Base-by-base conservation (phyloP, 1,140 invertebrate species). In the Heliconius melpomene region DNA sequence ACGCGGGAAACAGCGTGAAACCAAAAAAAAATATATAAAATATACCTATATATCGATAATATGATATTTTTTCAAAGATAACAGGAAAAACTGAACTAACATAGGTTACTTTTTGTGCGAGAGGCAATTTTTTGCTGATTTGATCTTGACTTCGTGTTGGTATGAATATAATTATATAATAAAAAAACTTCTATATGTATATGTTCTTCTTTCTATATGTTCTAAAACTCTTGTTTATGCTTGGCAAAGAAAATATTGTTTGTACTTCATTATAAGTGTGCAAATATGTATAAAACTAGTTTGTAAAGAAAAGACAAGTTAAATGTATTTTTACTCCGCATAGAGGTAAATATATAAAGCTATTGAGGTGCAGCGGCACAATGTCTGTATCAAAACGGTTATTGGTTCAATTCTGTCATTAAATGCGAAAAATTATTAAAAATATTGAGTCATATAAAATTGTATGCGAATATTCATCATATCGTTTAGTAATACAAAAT, bases 241-340 rank as follows among this genome's bases (percentile, higher is more conserved):
- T 57, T 23, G 5, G 9, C n/a, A 23, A 57, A 23, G n/a, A 57
- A 57, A 9, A 57, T 57, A 57, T 57, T 57, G 54, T 57, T 57
- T 57, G 54, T 11, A 57, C 54, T 57, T 57, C 54, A 23, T 57
- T 11, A 57, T 57, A 57, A 20, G n/a, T 57, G n/a, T 23, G 54
- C n/a, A 57, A 57, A 57, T 57, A 57, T 57, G n/a, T n/a, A 57
- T 57, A 23, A 23, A 57, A 57, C 54, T 57, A 23, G 54, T 57
- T 23, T 20, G n/a, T 57, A 3, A 23, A 23, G n/a, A n/a, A 57
- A 57, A 54, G 7, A 20, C 8, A 23, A 11, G 8, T 57, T 23
- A 57, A 23, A 57, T 57, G n/a, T 57, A 57, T 3, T 57, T 57
- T 23, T 57, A 57, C n/a, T 57, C 7, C 11, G 23, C n/a, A 57